These are phyloP conservation scores for Okamejei kenojei DNA, from an alignment of 2,797 vertebrate genomes.

Conservation along the genomic window DNA sequence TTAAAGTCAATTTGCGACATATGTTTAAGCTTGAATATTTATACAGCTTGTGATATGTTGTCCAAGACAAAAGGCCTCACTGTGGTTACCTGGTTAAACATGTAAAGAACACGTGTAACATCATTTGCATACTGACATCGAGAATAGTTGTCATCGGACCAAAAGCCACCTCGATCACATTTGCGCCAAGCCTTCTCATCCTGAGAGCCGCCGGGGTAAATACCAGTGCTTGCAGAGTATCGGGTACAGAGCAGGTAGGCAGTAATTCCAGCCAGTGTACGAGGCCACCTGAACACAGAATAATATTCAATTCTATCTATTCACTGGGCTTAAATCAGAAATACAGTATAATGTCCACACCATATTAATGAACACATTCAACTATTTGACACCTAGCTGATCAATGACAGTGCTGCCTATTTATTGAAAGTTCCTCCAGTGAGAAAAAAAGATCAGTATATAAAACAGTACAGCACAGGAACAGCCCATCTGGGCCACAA, in stretches of 20 bases:
- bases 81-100: slow-evolving; percentile 80
- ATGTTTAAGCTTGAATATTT: neutral
- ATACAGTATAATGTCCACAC: neutral
- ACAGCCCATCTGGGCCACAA: no score
- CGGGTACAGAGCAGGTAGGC: slow-evolving; percentile 79
- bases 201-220: slow-evolving; percentile 69
- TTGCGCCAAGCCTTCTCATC: slow-evolving; percentile 81
- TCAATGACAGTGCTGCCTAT: no score
- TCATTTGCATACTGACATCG: slow-evolving; percentile 92
- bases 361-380: neutral
- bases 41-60: neutral
- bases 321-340: neutral
- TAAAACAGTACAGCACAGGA: no score
- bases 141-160: slow-evolving; percentile 88
- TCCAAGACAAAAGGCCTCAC: neutral
- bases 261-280: slow-evolving; percentile 86
- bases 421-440: neutral
- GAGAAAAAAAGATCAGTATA: neutral
- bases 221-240: slow-evolving; percentile 68
- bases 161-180: slow-evolving; percentile 76
- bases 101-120: slow-evolving; percentile 81
- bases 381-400: neutral
- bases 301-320: slow-evolving; percentile 5
- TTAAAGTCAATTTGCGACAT: neutral
- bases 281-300: slow-evolving; percentile 74